These are phyloP conservation scores for Rhopalosiphum padi DNA, from an alignment of 1,140 invertebrate species.

Conservation along the genomic window DNA sequence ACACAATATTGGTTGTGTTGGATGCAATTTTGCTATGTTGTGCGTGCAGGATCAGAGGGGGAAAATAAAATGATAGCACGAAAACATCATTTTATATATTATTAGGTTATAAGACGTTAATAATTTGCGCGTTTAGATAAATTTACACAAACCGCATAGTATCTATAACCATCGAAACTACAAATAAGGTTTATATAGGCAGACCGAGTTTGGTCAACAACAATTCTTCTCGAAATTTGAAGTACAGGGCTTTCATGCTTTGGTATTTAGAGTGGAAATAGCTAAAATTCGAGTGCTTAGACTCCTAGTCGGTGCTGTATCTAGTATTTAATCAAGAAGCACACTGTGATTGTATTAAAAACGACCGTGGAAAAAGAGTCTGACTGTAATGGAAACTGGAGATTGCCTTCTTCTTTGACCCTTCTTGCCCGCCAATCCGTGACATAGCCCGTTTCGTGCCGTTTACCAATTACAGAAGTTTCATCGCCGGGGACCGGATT, in stretches of 20 bases:
- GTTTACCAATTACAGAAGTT: slow-evolving; percentile 56
- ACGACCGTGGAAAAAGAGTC: slow-evolving; percentile 28
- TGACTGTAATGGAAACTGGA: slow-evolving; percentile 42
- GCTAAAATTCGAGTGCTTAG: slow-evolving; percentile 28
- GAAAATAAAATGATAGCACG: background rate
- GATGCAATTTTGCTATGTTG: background rate
- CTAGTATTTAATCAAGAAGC: slow-evolving; percentile 39
- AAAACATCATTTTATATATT: background rate
- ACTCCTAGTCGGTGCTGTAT: background rate
- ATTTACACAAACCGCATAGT: background rate
- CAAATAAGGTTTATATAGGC: background rate
- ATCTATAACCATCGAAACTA: background rate
- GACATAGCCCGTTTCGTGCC: slow-evolving; percentile 40
- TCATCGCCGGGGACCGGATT: slow-evolving; percentile 45
- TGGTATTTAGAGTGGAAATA: slow-evolving; percentile 23
- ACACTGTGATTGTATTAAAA: slow-evolving; percentile 44
- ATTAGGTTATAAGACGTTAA: background rate
- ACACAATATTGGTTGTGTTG: background rate
- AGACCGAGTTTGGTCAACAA: background rate
- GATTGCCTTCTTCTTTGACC: slow-evolving; percentile 49
- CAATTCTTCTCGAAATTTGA: background rate
- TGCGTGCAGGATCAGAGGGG: background rate
- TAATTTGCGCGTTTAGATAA: no score
- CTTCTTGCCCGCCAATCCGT: background rate
- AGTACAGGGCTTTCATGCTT: no score